Conservation (phyloP, 2,888 invertebrate genomes). For the Hemithea aestivaria region DNA sequence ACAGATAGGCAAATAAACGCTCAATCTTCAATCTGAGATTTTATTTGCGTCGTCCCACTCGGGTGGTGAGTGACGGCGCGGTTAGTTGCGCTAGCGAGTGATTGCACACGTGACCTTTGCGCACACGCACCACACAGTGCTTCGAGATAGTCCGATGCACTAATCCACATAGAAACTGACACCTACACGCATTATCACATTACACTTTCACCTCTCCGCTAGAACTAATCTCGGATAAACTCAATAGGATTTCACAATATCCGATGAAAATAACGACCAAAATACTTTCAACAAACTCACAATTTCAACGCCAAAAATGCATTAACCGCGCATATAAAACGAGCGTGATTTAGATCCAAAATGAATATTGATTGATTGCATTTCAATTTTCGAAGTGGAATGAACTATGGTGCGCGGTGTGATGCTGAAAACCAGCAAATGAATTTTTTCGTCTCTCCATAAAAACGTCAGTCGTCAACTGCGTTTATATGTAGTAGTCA, state of each 20-base stretch:
- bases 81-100: conserved; percentile 33
- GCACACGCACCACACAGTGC: conserved; percentile 40
- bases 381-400: conserved; percentile 30
- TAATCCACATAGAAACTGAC: conserved; percentile 51
- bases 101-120: conserved; percentile 54
- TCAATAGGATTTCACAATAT: conserved; percentile 8
- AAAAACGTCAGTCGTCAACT: conserved; percentile 26
- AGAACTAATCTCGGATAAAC: conserved; percentile 9
- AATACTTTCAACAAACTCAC: conserved; percentile 22
- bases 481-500: conserved; percentile 15
- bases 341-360: conserved; percentile 29
- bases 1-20: conserved; percentile 20
- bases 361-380: conserved; percentile 34
- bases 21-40: conserved; percentile 28
- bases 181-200: conserved; percentile 38
- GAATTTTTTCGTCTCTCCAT: conserved; percentile 23
- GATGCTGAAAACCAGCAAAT: conserved; percentile 21
- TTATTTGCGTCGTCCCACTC: conserved; percentile 30
- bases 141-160: conserved; percentile 53
- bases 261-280: conserved; percentile 8
- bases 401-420: conserved; percentile 18
- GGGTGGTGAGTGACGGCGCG: conserved; percentile 36
- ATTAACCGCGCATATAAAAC: conserved; percentile 32
- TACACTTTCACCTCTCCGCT: conserved; percentile 20
- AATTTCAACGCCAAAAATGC: conserved; percentile 35